Conservation (phyloP, 1,140 invertebrate species). For the Oncopodura yosiiana region DNA sequence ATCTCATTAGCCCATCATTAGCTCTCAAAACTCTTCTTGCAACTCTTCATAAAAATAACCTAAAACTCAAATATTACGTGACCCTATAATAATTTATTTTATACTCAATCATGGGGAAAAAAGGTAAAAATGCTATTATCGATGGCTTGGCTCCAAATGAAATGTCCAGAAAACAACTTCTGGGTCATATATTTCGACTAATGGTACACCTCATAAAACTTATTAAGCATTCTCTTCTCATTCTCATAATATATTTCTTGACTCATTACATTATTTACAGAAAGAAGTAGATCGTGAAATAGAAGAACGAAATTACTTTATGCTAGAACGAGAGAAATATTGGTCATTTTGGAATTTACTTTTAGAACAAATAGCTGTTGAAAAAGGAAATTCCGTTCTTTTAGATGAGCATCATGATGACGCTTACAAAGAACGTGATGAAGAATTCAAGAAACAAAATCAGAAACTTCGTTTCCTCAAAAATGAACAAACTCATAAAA, state of each 20-base stretch:
- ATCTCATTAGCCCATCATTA: not conserved
- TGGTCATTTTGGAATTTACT: conserved; percentile 9
- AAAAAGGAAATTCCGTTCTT: not conserved
- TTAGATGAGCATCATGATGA: not conserved
- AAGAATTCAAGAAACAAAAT: conserved; percentile 4
- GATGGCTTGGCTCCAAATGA: conserved; percentile 11
- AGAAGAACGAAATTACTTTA: conserved; percentile 14
- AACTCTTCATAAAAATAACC: not conserved
- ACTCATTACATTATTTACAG: not conserved
- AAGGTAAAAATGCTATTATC: conserved; percentile 8
- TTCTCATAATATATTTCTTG: not conserved
- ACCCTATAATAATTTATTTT: not conserved
- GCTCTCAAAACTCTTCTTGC: not conserved
- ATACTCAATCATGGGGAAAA: not conserved
- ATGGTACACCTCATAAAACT: not conserved
- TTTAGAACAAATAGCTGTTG: conserved; percentile 7
- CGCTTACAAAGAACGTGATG: not conserved
- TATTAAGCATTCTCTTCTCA: not conserved
- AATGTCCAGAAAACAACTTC: conserved; percentile 11
- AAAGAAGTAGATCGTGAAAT: conserved; percentile 7
- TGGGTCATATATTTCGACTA: conserved; percentile 10
- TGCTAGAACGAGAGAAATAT: conserved; percentile 13
- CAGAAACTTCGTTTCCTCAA: conserved; percentile 12
- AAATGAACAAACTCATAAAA: conserved; percentile 9
- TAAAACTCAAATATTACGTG: not conserved